Conservation (phyloP, 1,140 invertebrate species). For the Drosophila subobscura region DNA sequence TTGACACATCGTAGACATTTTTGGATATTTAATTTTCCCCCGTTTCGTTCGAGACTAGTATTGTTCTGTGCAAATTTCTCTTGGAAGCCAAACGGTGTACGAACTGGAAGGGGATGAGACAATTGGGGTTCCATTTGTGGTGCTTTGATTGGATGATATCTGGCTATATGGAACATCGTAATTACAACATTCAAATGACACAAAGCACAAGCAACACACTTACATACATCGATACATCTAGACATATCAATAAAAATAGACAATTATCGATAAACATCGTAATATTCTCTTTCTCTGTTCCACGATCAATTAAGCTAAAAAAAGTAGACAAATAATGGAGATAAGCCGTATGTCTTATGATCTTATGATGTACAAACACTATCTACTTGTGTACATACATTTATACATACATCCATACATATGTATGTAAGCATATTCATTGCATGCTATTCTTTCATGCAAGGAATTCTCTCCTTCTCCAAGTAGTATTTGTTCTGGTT, state of each 20-base stretch:
- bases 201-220: slow-evolving; percentile 60
- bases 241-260: slow-evolving; percentile 26
- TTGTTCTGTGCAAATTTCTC: slow-evolving; percentile 59
- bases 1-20: slow-evolving; percentile 78
- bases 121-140: slow-evolving; percentile 3
- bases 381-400: background rate
- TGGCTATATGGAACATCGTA: slow-evolving; percentile 28
- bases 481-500: slow-evolving; percentile 10
- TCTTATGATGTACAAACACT: slow-evolving; percentile 22
- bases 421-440: slow-evolving; percentile 10
- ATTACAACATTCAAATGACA: slow-evolving; percentile 60
- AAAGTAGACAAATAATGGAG: slow-evolving; percentile 17
- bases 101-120: slow-evolving; percentile 21
- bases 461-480: background rate
- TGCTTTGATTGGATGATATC: slow-evolving; percentile 39
- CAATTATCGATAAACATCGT: slow-evolving; percentile 7
- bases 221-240: slow-evolving; percentile 34
- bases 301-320: slow-evolving; percentile 59
- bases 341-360: slow-evolving; percentile 26
- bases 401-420: slow-evolving; percentile 2
- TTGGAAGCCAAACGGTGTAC: slow-evolving; percentile 65
- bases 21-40: slow-evolving; percentile 48
- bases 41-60: slow-evolving; percentile 29
- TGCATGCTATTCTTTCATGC: background rate
- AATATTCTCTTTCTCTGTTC: slow-evolving; percentile 2